Evolutionary conservation across 1,140 invertebrate genomes (phyloP), one percentile per base, ranked within the genome.

Genomic region (Heterodera schachtii): DNA sequence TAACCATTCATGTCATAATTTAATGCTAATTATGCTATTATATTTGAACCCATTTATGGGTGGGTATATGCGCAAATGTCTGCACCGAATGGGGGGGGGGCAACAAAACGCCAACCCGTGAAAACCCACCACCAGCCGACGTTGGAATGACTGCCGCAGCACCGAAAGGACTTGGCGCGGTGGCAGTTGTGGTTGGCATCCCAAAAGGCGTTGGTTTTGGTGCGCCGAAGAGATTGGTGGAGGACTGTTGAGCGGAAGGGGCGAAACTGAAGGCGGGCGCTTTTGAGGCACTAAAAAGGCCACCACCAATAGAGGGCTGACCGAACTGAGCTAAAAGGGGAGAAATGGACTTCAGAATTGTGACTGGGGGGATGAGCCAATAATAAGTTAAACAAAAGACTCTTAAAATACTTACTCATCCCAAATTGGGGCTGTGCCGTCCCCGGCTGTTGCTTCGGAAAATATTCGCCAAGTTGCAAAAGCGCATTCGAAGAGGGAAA

Each of bases 401-500:
- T 21, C 57, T 1, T 5, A 64, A 16, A 57, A 4, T 60, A 2
- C n/a, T 78, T 31, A 78, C 77, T 78, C 43, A 44, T 70, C 44
- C 77, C 77, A 78, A 78, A 78, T 78, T 78, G 77, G 21, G 77
- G 60, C 70, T 78, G 77, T 13, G 57, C 8, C 16, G 77, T 13
- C 69, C 7, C 69, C 8, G 66, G 43, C 21, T 44, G 77, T n/a
- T 78, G 77, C 46, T 70, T 78, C 13, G 77, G 77, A 19, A 78
- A 69, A 69, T 78, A 78, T 43, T 78, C 77, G 6, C 77, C 66
- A n/a, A 78, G 47, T 52, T 52, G 66, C 46, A 78, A 64, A 78
- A 78, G 31, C 66, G 77, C 77, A 78, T 78, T 78, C 47, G 77
- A 47, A 3, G 77, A 78, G 19, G 77, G 77, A 70, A 78, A 78